phyloP scores from a whole-genome alignment of 2,888 invertebrate species.

The Trichopoda pennipes region DNA sequence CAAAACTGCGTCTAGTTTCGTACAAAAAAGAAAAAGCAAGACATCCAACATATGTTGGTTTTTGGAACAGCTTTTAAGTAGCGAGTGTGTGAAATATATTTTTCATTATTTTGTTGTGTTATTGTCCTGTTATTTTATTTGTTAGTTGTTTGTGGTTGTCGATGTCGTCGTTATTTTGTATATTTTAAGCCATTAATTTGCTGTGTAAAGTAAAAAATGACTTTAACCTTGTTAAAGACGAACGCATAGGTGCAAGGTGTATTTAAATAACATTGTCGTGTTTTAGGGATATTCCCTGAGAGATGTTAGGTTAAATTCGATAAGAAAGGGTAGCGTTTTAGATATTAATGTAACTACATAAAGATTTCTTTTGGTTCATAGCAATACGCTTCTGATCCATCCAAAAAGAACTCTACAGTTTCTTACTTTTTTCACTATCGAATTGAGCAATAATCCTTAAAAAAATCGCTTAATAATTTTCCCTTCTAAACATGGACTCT shows the following conservation, averaged over 20 bases:
- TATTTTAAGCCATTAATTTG: slow-evolving; percentile 62
- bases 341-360: too few relatives aligned
- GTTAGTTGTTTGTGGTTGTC: slow-evolving; percentile 63
- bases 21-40: slow-evolving; percentile 1
- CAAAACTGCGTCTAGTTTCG: slow-evolving; percentile 36
- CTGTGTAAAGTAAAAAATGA: slow-evolving; percentile 29
- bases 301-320: too few relatives aligned
- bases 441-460: too few relatives aligned
- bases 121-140: slow-evolving; percentile 54
- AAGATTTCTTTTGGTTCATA: too few relatives aligned
- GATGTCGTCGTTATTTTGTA: slow-evolving; percentile 66
- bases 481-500: too few relatives aligned
- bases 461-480: too few relatives aligned
- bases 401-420: too few relatives aligned
- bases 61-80: slow-evolving; percentile 23
- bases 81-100: slow-evolving; percentile 30
- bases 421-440: too few relatives aligned
- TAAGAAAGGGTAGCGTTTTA: too few relatives aligned
- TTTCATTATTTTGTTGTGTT: slow-evolving; percentile 18
- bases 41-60: slow-evolving; percentile 17
- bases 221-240: slow-evolving; percentile 36
- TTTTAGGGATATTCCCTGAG: too few relatives aligned
- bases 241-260: slow-evolving; percentile 47
- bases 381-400: too few relatives aligned
- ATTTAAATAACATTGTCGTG: too few relatives aligned